These are phyloP conservation scores for Elaphurus davidianus DNA, from an alignment of 2,113 vertebrate species.

Conservation along the genomic window DNA sequence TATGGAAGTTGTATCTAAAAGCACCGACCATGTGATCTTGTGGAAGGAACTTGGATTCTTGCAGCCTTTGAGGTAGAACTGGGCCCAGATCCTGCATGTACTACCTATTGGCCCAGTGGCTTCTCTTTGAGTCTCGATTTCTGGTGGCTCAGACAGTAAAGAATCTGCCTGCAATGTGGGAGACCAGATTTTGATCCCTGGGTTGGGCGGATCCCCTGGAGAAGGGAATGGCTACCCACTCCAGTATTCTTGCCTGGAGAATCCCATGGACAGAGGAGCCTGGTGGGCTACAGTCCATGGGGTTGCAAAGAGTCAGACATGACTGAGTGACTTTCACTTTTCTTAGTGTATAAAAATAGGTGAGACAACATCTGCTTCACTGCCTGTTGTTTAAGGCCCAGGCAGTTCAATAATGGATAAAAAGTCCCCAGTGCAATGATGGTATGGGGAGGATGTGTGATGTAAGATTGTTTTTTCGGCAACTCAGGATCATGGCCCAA, in stretches of 20 bases:
- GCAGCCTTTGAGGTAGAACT: background rate
- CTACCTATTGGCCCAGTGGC: background rate
- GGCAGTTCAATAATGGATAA: background rate
- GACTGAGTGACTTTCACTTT: background rate
- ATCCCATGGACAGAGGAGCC: background rate
- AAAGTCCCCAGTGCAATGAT: background rate
- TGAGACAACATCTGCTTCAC: background rate
- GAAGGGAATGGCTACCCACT: background rate
- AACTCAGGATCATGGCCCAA: background rate
- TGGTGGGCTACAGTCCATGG: background rate
- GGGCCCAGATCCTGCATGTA: background rate
- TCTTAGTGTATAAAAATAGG: background rate
- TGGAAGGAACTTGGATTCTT: background rate
- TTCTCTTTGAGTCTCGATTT: background rate
- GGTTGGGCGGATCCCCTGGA: background rate
- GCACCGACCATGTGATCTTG: background rate
- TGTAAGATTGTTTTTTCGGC: background rate
- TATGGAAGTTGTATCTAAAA: slow-evolving; percentile 18
- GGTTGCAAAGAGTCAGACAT: fast-evolving
- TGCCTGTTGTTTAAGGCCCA: background rate
- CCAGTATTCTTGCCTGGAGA: background rate
- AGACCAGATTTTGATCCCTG: background rate
- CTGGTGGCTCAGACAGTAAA: background rate
- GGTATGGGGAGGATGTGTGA: background rate
- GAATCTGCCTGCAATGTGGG: background rate